Conservation (phyloP, 1,140 invertebrate genomes). For the Pararge aegeria region DNA sequence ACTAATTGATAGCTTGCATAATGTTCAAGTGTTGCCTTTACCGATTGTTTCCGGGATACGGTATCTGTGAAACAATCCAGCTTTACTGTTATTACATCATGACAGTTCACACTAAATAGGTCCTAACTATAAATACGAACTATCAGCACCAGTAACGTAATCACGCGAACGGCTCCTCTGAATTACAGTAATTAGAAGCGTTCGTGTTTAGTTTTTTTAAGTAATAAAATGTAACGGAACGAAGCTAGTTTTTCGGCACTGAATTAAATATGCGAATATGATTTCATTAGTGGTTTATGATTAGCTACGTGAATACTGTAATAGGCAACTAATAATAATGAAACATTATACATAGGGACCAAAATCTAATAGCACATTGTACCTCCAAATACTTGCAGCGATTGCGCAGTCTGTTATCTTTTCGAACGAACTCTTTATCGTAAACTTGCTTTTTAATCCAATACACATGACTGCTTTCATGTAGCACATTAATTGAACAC, state of each 20-base stretch:
- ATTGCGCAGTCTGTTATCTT: too few species aligned
- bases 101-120: constrained; percentile 46
- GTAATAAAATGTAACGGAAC: constrained; percentile 24
- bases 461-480: too few species aligned
- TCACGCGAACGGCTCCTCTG: constrained; percentile 40
- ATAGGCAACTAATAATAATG: neutral
- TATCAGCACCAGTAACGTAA: constrained; percentile 40
- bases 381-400: too few species aligned
- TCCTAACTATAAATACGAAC: constrained; percentile 41
- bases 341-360: too few species aligned
- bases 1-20: constrained; percentile 76
- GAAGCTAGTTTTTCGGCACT: constrained; percentile 18
- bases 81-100: constrained; percentile 44
- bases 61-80: constrained; percentile 47
- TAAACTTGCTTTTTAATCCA: neutral
- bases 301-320: neutral
- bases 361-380: too few species aligned
- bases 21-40: constrained; percentile 56
- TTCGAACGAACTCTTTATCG: neutral
- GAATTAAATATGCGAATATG: neutral
- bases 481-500: too few species aligned
- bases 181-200: constrained; percentile 23
- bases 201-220: constrained; percentile 21
- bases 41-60: constrained; percentile 66
- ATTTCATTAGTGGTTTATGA: constrained; percentile 1